Base-by-base conservation (phyloP, 2,113 vertebrate genomes). In the Mastomys natalensis region DNA sequence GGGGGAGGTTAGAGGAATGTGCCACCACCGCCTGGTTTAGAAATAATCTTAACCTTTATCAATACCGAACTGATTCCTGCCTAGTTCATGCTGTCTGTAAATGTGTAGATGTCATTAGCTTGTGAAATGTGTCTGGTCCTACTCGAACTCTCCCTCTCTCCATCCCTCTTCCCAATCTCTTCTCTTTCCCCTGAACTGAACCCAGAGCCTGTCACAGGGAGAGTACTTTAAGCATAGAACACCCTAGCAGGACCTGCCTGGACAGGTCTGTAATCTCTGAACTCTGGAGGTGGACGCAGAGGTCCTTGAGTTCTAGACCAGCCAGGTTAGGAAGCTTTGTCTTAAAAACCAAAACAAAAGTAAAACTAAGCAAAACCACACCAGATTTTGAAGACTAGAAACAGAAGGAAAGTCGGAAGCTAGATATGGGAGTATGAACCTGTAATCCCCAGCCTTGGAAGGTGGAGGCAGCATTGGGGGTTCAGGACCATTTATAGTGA, bases 341-440 rank as follows among this genome's bases (percentile, higher is more conserved):
- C 55, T 40, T 12, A 55, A 70, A 17, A 72, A 55, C 7, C 51
- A 73, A 72, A 55, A 48, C 15, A 45, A 37, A 26, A 53, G 51
- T 13, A 53, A 51, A 53, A 66, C 16, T 48, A 34, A 53, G 7
- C 22, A 77, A 94, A 89, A 77, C 26, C 62, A 90, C 22, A 66
- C 21, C 1, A 37, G 31, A 51, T 58, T 97, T 93, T 91, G 66
- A 89, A 95, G 84, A 94, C 43, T 53, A 89, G 22, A 10, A 70
- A 86, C 1, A 77, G 87, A 45, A 84, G 53, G 40, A 43, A 34
- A 6, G 5, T n/a, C 72, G 21, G 31, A 53, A 26, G 55, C 58
- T 84, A 24, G 24, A 13, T 22, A 24, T 15, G 53, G 37, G 24
- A 58, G 13, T 21, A 13, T 24, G 26, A 58, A 40, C 55, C 80